A percentile compares a stretch with the other conserved stretches of the same genome.
phyloP scores from a whole-genome alignment of 2,888 invertebrate genomes.

The Cyaniris semiargus region DNA sequence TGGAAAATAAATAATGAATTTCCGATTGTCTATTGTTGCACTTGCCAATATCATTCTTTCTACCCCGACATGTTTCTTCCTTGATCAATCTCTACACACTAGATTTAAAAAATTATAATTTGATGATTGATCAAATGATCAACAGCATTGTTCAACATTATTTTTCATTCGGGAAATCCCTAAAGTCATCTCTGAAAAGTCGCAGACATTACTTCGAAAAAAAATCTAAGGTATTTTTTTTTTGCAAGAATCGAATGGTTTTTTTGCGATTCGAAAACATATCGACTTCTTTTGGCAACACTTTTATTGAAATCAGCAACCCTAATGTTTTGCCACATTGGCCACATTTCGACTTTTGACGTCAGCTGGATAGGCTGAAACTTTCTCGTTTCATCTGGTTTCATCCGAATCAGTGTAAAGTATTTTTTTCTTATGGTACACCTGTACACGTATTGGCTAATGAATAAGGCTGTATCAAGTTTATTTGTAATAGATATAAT shows the following conservation, averaged over 20 bases:
- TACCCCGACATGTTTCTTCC: too few species aligned
- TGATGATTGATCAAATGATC: too few species aligned
- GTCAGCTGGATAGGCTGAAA: neutral
- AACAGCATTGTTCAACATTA: neutral
- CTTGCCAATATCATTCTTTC: too few species aligned
- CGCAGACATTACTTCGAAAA: neutral
- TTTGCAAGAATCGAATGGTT: neutral
- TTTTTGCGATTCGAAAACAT: neutral
- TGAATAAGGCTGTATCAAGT: too few species aligned
- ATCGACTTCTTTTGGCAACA: neutral
- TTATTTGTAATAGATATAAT: too few species aligned
- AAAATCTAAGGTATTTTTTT: too few species aligned
- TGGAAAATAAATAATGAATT: neutral
- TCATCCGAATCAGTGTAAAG: neutral
- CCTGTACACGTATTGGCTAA: too few species aligned
- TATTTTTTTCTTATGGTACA: neutral
- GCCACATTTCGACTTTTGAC: neutral
- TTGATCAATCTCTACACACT: too few species aligned
- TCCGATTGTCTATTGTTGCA: too few species aligned
- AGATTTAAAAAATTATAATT: neutral
- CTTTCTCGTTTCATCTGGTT: neutral
- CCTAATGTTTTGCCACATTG: neutral
- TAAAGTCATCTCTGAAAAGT: too few species aligned
- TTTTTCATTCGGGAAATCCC: neutral
- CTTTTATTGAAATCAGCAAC: neutral